Evolutionary conservation across 2,888 invertebrate species (phyloP).

Genomic region (Corythucha ciliata): DNA sequence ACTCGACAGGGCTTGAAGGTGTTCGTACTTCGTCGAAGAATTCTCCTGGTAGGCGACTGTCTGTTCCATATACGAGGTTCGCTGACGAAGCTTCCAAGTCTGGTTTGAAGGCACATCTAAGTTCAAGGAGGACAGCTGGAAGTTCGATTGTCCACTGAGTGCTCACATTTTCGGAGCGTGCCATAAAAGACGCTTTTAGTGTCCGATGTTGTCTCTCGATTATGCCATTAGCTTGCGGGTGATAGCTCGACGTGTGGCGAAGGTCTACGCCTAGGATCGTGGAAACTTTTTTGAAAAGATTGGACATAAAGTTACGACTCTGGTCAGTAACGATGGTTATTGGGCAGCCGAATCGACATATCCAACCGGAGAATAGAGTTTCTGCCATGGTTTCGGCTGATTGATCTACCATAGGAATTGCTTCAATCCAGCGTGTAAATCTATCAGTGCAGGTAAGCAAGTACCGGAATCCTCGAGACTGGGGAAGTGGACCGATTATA

Average conservation of each 20-base stretch:
- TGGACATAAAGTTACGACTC: slow-evolving; percentile 11
- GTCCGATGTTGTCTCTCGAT: slow-evolving; percentile 11
- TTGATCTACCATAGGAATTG: slow-evolving; percentile 13
- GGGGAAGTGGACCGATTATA: slow-evolving; percentile 11
- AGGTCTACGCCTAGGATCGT: slow-evolving; percentile 1
- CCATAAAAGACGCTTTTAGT: slow-evolving; percentile 15
- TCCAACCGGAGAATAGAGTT: slow-evolving; percentile 12
- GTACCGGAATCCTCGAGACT: not conserved
- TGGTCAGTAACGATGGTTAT: slow-evolving; percentile 11
- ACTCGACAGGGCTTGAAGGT: not conserved
- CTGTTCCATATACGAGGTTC: slow-evolving; percentile 38
- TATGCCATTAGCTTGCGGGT: slow-evolving; percentile 11
- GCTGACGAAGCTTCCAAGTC: slow-evolving; percentile 34
- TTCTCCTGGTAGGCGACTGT: slow-evolving; percentile 37
- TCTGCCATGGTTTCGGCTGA: slow-evolving; percentile 3
- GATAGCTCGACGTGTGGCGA: slow-evolving; percentile 11
- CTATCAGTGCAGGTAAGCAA: slow-evolving; percentile 5
- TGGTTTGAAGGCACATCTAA: slow-evolving; percentile 7
- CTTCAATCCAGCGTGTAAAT: slow-evolving; percentile 16
- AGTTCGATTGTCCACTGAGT: slow-evolving; percentile 1
- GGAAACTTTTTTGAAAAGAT: slow-evolving; percentile 1
- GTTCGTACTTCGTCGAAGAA: too few relatives aligned
- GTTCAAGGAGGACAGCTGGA: slow-evolving; percentile 12
- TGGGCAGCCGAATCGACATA: slow-evolving; percentile 17
- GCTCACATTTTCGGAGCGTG: not conserved